phyloP scores from a whole-genome alignment of 2,888 invertebrate species.

The Salticus scenicus region DNA sequence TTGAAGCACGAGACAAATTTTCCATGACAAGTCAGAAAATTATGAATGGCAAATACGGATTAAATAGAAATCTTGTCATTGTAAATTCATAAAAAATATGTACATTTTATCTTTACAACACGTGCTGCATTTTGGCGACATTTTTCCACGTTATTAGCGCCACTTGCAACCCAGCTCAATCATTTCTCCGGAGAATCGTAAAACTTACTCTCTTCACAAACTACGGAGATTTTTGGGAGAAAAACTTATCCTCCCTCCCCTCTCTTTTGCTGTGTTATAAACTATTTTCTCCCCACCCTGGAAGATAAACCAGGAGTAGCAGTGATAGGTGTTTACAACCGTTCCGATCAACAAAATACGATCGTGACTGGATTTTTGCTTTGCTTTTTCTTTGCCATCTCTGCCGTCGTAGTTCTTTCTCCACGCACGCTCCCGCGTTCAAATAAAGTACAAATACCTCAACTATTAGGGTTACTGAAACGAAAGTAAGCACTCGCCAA shows the following conservation, averaged over 20 bases:
- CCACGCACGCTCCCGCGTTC: constrained; percentile 31
- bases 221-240: constrained; percentile 39
- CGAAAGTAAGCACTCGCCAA: background rate
- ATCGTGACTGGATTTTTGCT: constrained; percentile 41
- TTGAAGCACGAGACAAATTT: too few relatives aligned
- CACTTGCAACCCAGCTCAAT: constrained; percentile 41
- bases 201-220: constrained; percentile 51
- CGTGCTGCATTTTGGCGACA: background rate
- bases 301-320: constrained; percentile 37
- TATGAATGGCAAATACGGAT: too few relatives aligned
- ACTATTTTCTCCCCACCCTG: background rate
- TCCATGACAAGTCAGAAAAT: too few relatives aligned
- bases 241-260: constrained; percentile 41
- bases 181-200: constrained; percentile 60
- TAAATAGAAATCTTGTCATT: too few relatives aligned
- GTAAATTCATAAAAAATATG: too few relatives aligned
- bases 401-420: constrained; percentile 25
- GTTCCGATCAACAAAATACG: constrained; percentile 60
- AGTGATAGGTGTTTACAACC: constrained; percentile 67
- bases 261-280: constrained; percentile 12
- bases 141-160: constrained; percentile 41
- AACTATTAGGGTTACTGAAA: constrained; percentile 48
- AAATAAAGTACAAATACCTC: constrained; percentile 62
- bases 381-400: background rate
- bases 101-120: too few relatives aligned